Evolutionary conservation across 2,113 vertebrate genomes (phyloP), one percentile per base, ranked within the genome.

Genomic region (Toxotes jaculatrix): DNA sequence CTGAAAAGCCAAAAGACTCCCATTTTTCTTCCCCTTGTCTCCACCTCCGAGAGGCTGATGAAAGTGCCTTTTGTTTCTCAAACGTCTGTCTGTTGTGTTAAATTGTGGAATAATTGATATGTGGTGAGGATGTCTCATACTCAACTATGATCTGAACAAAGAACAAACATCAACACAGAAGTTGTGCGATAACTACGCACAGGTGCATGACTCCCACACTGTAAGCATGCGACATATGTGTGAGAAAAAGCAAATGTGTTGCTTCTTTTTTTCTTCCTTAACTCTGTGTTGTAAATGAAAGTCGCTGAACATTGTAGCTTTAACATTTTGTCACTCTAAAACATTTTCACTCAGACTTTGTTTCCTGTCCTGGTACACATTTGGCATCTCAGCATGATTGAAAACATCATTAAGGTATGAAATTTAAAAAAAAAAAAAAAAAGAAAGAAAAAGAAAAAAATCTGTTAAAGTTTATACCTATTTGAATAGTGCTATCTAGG

Each of bases 11-110:
- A 80, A 93, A 92, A 94, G 90, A 86, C 88, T 82, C 86, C 88
- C 83, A 89, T 89, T 94, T 89, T 88, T 89, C 83, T 90, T 87
- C 79, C 64, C 74, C 83, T 78, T 83, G 85, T 87, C 84, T 91
- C 83, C 82, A 88, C 85, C 51, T 82, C 72, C 19, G 55, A 81
- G 77, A 72, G 67, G 79, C 82, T 67, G 87, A 92, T 90, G 90
- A 94, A 91, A 94, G 91, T 87, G 62, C n/a, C 90, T 89, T 89
- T 93, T 93, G 91, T 94, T 84, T 83, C 86, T 88, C 53, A 80
- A 91, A 89, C 31, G 81, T 87, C 79, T 80, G 64, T 70, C 82
- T 89, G 79, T 90, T 84, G 55, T 86, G 82, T 85, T 88, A 70
- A 90, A 85, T 74, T 83, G 84, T 87, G 53, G 74, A 88, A 92